Evolutionary conservation across 2,113 vertebrate genomes (phyloP), one percentile per base, ranked within the genome.

Genomic region (Sitta europaea): DNA sequence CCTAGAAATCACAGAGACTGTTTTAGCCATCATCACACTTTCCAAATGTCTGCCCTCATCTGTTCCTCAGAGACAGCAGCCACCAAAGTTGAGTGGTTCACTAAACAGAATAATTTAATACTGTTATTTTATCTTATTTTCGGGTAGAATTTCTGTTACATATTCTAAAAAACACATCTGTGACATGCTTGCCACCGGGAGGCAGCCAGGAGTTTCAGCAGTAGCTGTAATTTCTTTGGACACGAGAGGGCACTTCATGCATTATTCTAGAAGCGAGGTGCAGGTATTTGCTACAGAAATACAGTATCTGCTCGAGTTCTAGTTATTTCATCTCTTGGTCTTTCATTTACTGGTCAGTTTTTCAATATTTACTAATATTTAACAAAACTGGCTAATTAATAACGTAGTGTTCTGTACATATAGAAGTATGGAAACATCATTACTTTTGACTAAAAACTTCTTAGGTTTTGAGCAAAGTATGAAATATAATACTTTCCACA

Each of bases 201-300:
- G 1, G 8, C 29, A 58, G 4, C n/a, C 28, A 16, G 18, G 65
- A 21, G 25, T 43, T 75, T n/a, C 57, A 67, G 54, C 74, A 71
- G 47, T 8, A 94, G 70, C 53, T 86, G 47, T 50, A 45, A 85
- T 67, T 53, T 62, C 73, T 93, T 90, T 33, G 71, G 59, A 95
- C 98, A 95, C 97, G 62, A 98, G 98, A 97, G 97, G 98, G 96
- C 97, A 96, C 82, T 89, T 71, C 45, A 35, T 90, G 72, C 92
- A 79, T 88, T 55, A 38, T n/a, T 81, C 50, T 94, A 75, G 51
- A 62, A 67, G 67, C 9, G 9, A 25, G 48, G 17, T 25, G 11
- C n/a, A 33, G 51, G 12, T 81, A 29, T 65, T 79, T 42, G 18
- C 36, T 87, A 3, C 9, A 20, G 63, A 27, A 38, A 45, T 5